phyloP scores from a whole-genome alignment of 2,888 invertebrate genomes.

The Euplagia quadripunctaria region DNA sequence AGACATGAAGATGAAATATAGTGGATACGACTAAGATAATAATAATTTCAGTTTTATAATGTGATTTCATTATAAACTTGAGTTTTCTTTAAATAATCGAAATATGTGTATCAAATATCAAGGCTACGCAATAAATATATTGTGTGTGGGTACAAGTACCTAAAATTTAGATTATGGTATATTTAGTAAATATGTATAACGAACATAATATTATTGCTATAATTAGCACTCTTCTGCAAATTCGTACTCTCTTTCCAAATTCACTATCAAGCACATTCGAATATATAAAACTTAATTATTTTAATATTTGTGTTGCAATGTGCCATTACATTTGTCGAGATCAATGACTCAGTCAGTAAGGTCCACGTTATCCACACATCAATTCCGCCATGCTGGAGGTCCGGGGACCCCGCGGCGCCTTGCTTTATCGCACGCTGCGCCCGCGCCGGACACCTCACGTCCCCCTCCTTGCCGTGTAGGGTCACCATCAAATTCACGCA shows the following conservation, averaged over 20 bases:
- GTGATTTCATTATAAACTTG: constrained; percentile 11
- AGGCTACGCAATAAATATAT: constrained; percentile 18
- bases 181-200: background rate
- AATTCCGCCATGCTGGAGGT: constrained; percentile 76
- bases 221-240: background rate
- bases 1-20: constrained; percentile 56
- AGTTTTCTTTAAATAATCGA: constrained; percentile 24
- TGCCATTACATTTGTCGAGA: background rate
- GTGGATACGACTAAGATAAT: constrained; percentile 60
- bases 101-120: constrained; percentile 33
- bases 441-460: constrained; percentile 79
- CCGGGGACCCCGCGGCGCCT: constrained; percentile 83
- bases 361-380: constrained; percentile 58
- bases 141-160: background rate
- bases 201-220: background rate
- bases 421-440: constrained; percentile 86
- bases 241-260: background rate
- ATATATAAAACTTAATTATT: background rate
- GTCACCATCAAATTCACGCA: constrained; percentile 56
- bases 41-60: constrained; percentile 27
- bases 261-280: background rate
- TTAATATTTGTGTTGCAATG: background rate
- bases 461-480: constrained; percentile 64
- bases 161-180: background rate
- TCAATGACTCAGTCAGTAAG: constrained; percentile 27